phyloP scores from a whole-genome alignment of 2,113 vertebrate genomes.

The Cavia aperea region DNA sequence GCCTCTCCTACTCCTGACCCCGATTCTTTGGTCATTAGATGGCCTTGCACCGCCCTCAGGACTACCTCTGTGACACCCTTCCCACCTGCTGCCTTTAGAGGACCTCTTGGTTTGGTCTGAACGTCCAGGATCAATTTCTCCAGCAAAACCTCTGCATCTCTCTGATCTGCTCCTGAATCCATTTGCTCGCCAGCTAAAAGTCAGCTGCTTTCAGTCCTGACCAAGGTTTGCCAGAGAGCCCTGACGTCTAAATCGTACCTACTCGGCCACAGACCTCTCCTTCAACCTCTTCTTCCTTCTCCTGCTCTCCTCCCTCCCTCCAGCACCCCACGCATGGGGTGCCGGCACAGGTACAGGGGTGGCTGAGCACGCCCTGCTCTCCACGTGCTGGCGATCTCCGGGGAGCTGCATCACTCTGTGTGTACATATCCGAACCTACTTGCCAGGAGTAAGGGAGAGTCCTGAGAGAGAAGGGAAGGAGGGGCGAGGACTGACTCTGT shows the following conservation, averaged over 20 bases:
- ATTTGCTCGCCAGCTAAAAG: not conserved
- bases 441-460: not conserved
- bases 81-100: not conserved
- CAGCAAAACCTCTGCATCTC: not conserved
- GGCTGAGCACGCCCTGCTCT: not conserved
- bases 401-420: not conserved
- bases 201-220: not conserved
- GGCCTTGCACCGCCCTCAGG: not conserved
- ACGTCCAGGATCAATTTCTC: slow-evolving; percentile 22
- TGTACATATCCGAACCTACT: not conserved
- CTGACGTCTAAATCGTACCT: not conserved
- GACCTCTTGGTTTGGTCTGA: not conserved
- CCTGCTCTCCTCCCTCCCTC: not conserved
- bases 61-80: not conserved
- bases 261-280: not conserved
- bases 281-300: not conserved
- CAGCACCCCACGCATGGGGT: not conserved
- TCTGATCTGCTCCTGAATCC: not conserved
- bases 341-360: not conserved
- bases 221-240: not conserved
- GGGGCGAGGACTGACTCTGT: not conserved
- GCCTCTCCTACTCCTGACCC: not conserved
- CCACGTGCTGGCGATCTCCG: not conserved
- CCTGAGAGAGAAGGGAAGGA: not conserved
- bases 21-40: accelerated